Evolutionary conservation across 2,797 vertebrate species (phyloP), one percentile per base, ranked within the genome.

Genomic region (Poeciliopsis paucimaculata): DNA sequence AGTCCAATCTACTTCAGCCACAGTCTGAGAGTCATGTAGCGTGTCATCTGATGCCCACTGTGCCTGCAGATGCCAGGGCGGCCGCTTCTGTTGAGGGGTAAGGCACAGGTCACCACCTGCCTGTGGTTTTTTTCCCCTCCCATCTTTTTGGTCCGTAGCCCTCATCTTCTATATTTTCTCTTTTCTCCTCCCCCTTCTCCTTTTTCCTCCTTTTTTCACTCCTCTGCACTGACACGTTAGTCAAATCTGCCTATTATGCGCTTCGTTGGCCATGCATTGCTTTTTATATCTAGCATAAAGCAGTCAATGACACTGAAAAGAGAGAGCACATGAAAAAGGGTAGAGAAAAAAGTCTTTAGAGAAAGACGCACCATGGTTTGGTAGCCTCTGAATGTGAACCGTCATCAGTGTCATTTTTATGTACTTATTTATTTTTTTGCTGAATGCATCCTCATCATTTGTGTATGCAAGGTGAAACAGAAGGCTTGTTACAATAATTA

Each of bases 251-350:
- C 93, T 92, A 94, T 95, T 94, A 95, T 87, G 80, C 73, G 90
- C 93, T 94, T 86, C 80, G 85, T 86, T 93, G 92, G 81, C 82
- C 93, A 91, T 92, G 89, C 90, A 86, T 81, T 45, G 83, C 87
- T 91, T 92, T 94, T 93, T 92, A 91, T 92, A 93, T 93, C 89
- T 77, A 86, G 86, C 91, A 89, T 93, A 93, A 93, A 93, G 88
- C 91, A 91, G 88, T 84, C 88, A 89, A 88, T 91, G 92, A 93
- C 87, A 92, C 89, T 90, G 88, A 91, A 92, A 93, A 91, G 84
- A 84, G 86, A 87, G 82, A 78, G 88, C 83, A 77, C 79, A 77
- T 76, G 78, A 79, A 83, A 82, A 82, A 46, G n/a, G 23, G 77
- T n/a, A 5, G 20, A 28, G 39, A 77, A 82, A 36, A 73, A 72